phyloP scores from a whole-genome alignment of 2,797 vertebrate genomes.

The Fratercula arctica region DNA sequence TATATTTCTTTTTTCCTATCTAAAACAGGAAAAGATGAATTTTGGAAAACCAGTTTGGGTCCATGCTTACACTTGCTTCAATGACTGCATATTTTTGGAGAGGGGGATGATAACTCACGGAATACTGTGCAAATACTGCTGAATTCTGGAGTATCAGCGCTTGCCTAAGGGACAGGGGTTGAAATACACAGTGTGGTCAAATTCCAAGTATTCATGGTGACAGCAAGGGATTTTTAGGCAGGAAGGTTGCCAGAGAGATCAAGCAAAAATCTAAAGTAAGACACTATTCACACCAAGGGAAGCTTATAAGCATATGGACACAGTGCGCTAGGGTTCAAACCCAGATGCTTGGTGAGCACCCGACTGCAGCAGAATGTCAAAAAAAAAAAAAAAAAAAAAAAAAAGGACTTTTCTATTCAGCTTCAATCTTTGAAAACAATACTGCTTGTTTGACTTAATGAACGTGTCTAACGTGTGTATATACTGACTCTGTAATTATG shows the following conservation, averaged over 20 bases:
- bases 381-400: background rate
- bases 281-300: background rate
- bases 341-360: background rate
- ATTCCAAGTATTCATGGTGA: background rate
- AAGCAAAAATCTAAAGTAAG: background rate
- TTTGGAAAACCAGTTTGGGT: background rate
- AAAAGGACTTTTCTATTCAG: background rate
- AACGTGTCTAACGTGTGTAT: background rate
- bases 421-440: background rate
- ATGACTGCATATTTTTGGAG: background rate
- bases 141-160: background rate
- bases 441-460: background rate
- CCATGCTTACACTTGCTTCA: background rate
- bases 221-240: background rate
- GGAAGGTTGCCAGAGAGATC: constrained; percentile 13
- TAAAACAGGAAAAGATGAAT: background rate
- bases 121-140: background rate
- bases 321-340: background rate
- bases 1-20: background rate
- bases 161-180: background rate
- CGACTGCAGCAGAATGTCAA: background rate
- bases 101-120: background rate
- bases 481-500: background rate
- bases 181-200: background rate
- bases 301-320: background rate